These are phyloP conservation scores for Odontomachus brunneus DNA, from an alignment of 1,140 invertebrate genomes.

Conservation along the genomic window DNA sequence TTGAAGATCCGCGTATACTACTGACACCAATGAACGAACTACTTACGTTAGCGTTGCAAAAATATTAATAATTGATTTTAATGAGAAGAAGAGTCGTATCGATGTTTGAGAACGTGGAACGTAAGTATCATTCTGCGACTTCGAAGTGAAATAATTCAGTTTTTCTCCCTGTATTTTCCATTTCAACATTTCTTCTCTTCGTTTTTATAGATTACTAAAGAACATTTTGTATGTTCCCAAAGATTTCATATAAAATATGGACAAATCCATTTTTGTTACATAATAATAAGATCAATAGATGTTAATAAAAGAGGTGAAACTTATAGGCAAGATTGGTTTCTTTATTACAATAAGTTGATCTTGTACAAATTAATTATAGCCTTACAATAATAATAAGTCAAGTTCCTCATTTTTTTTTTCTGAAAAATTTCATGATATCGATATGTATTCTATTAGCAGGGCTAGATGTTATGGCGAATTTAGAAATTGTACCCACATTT, in stretches of 20 bases:
- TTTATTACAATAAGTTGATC: conserved; percentile 84
- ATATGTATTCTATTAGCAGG: conserved; percentile 84
- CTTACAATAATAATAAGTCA: conserved; percentile 83
- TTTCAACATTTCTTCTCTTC: not conserved
- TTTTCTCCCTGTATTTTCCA: not conserved
- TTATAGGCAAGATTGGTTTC: conserved; percentile 84
- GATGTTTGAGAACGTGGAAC: not conserved
- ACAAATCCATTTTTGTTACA: conserved; percentile 11
- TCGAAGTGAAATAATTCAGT: not conserved
- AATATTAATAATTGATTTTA: conserved; percentile 86
- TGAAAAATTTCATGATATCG: conserved; percentile 80
- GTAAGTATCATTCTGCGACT: conserved; percentile 21
- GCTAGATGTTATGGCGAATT: conserved; percentile 79
- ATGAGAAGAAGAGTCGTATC: not conserved
- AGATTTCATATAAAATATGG: not conserved
- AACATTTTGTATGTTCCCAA: not conserved
- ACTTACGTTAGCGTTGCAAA: conserved; percentile 93
- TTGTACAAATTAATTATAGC: conserved; percentile 84
- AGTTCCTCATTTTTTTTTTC: conserved; percentile 77
- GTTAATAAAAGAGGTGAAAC: conserved; percentile 25
- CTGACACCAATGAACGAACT: conserved; percentile 95
- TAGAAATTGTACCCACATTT: conserved; percentile 76
- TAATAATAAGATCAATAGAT: conserved; percentile 33
- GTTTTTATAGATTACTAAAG: not conserved
- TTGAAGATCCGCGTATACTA: conserved; percentile 95